Conservation (phyloP, 2,797 vertebrate genomes). For the Acridotheres tristis region DNA sequence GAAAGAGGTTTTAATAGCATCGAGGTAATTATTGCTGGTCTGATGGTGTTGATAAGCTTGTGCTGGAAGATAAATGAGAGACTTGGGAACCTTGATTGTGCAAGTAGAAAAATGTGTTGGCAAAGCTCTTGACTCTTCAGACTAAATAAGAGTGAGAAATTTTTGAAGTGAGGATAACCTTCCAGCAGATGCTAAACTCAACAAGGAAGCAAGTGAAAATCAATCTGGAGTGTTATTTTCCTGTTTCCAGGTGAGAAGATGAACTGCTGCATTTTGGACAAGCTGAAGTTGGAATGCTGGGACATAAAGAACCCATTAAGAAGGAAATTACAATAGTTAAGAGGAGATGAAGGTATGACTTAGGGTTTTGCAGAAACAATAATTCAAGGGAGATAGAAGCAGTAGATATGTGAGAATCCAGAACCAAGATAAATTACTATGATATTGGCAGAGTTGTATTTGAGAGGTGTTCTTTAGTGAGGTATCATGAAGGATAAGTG, state of each 20-base stretch:
- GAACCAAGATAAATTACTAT: not conserved
- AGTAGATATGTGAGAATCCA: not conserved
- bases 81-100: not conserved
- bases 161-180: not conserved
- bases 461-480: not conserved
- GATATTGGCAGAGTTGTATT: not conserved
- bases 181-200: not conserved
- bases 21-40: not conserved
- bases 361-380: not conserved
- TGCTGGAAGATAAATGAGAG: not conserved
- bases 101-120: not conserved
- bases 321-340: conserved; percentile 56
- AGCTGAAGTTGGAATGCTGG: conserved; percentile 54
- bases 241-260: conserved; percentile 69
- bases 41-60: not conserved
- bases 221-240: conserved; percentile 59
- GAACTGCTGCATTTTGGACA: conserved; percentile 58
- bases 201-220: conserved; percentile 30
- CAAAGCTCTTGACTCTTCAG: not conserved
- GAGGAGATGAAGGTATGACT: conserved; percentile 67
- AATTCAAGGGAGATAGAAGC: not conserved
- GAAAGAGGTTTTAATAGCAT: not conserved
- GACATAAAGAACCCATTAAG: conserved; percentile 45
- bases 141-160: not conserved
- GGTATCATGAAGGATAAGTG: not conserved